Conservation (phyloP, 2,888 invertebrate genomes). For the Sesamia inferens region DNA sequence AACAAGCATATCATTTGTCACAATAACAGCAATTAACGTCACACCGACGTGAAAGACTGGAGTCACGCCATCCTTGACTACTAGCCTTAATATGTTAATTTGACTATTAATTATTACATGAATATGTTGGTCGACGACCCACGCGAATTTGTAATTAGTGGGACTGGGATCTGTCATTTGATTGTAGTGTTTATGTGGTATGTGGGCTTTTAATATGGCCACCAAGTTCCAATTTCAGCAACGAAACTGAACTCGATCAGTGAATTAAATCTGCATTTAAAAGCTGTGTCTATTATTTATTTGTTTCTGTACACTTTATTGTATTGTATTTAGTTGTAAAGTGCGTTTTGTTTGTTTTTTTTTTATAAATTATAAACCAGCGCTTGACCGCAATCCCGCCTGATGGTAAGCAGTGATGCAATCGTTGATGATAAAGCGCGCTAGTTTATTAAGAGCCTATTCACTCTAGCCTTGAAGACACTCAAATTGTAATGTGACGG, state of each 20-base stretch:
- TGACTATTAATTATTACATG: conserved; percentile 51
- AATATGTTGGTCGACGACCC: conserved; percentile 27
- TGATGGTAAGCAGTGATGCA: no score
- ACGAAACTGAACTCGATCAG: neutral
- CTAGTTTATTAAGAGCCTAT: no score
- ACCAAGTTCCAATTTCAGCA: neutral
- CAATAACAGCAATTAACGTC: conserved; percentile 55
- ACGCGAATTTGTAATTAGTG: conserved; percentile 60
- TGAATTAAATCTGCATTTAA: no score
- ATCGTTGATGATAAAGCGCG: no score
- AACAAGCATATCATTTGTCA: conserved; percentile 52
- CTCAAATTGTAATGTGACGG: no score
- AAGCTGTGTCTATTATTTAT: no score
- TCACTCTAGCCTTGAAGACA: no score
- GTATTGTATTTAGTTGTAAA: no score
- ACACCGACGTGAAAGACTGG: conserved; percentile 7
- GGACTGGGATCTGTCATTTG: conserved; percentile 3
- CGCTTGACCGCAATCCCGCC: no score
- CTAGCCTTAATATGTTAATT: conserved; percentile 52
- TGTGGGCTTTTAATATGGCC: conserved; percentile 1
- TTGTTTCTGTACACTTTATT: no score
- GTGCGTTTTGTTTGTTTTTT: no score
- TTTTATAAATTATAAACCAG: no score
- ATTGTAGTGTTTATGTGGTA: neutral
- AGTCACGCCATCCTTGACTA: conserved; percentile 47